Conservation (phyloP, 30 jellyfish, hydroid and myxozoan species). For the Cassiopea andromeda region DNA sequence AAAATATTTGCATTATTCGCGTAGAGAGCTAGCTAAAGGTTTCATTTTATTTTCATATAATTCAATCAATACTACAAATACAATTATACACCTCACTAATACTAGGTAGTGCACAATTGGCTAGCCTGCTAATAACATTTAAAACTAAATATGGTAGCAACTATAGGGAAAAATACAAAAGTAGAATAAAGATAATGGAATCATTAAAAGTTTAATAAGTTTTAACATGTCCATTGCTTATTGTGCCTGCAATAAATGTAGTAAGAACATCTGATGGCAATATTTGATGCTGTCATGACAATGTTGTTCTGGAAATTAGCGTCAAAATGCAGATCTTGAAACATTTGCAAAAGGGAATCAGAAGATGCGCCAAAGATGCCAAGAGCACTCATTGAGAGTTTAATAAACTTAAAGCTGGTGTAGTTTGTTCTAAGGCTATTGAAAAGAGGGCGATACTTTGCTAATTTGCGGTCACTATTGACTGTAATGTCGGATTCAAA, state of each 20-base stretch:
- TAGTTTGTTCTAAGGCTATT: neutral
- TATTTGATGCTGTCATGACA: too few species aligned
- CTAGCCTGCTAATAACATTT: too few species aligned
- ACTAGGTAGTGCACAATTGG: too few species aligned
- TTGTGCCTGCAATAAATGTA: neutral
- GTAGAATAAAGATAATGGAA: too few species aligned
- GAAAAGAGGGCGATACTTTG: neutral
- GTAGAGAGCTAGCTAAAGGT: too few species aligned
- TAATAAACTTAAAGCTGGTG: neutral
- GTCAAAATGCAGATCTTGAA: neutral
- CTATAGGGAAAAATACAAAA: too few species aligned
- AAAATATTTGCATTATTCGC: too few species aligned
- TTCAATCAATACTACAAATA: too few species aligned
- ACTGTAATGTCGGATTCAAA: neutral
- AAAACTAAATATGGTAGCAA: too few species aligned
- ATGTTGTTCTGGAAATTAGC: neutral
- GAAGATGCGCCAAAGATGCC: neutral
- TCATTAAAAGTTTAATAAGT: neutral
- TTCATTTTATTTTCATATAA: too few species aligned
- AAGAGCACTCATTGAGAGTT: neutral
- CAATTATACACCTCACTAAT: too few species aligned
- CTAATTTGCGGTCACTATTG: neutral
- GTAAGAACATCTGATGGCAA: neutral
- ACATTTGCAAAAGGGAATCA: too few species aligned
- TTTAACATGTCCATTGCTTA: neutral